Evolutionary conservation across 2,113 vertebrate species (phyloP), one percentile per base, ranked within the genome.

Genomic region (Coptodon rendalli): DNA sequence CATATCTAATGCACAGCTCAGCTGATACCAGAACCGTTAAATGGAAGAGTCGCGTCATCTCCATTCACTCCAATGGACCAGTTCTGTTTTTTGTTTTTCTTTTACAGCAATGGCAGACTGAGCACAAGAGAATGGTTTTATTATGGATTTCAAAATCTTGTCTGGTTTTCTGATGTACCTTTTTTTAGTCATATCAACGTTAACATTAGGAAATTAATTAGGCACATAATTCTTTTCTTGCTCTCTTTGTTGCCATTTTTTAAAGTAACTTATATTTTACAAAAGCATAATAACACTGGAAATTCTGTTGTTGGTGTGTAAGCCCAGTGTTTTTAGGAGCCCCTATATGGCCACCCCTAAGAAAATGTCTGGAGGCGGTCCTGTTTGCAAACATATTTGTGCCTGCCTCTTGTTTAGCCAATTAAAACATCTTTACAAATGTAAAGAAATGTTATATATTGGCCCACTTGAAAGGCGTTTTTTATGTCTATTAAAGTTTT

Each of bases 91-190:
- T 38, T 2, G 3, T 59, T 59, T 59, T 59, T 8, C 17, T 31
- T 27, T 59, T 59, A 59, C 1, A 59, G 57, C 8, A 5, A 52
- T 19, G 17, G 48, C 56, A 59, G 57, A 59, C 56, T 16, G 27
- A 59, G 13, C 56, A 9, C 56, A 59, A 57, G 7, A 59, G 7
- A 59, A 29, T 7, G 13, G 0, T 59, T 59, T 29, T 59, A 29
- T 5, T 59, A 29, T 9, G 0, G 1, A 2, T 1, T 59, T 59
- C 0, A 16, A 59, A 57, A 1, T 0, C 34, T 36, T 36, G 3
- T 8, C 34, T 36, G 34, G 34, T 0, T 29, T 59, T 59, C 24
- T 29, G 29, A 59, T 59, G 56, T 9, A 59, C 27, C 56, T 29
- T 29, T 16, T 29, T 59, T 59, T 29, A 59, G 56, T 29, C 13